Base-by-base conservation (phyloP, 2,888 invertebrate genomes). In the Mythimna vitellina region DNA sequence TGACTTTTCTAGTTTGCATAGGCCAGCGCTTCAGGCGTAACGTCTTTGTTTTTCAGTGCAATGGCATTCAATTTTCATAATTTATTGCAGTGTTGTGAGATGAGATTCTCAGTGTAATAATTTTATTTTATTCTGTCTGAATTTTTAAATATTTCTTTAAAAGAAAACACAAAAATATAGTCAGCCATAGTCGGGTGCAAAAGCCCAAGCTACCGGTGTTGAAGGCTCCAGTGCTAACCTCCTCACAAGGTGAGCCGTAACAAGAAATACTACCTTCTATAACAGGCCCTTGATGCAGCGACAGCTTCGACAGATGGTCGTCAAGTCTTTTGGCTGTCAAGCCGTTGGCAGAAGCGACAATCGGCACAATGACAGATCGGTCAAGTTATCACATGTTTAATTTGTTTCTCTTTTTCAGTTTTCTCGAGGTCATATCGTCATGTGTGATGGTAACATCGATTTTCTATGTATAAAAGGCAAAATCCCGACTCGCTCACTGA, bases 1-100 rank as follows among this genome's bases (percentile, higher is more conserved):
- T 83, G 68, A 78, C 73, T 86, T 82, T 76, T 65, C 70, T 76
- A 65, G 79, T 83, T 80, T 86, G 68, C 66, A 70, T 76, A 75
- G 65, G 58, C 76, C 60, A 66, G 58, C 14, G 83, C 74, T 65
- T 20, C 60, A 42, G 74, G 65, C 51, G 20, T 25, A 51, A 61
- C 14, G 35, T 49, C 53, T 74, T 65, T 65, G 66, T 69, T 70
- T 57, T 63, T 46, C 35, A 58, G 14, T 76, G 68, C 72, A 73
- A 67, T 46, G 35, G 63, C 60, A 54, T 76, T 81, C 66, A 35
- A 75, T 78, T 76, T 78, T 80, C 61, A 71, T 75, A 69, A 49
- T 73, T 78, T 73, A 49, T 75, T 64, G 25, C 53, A 32, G 42
- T 65, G 58, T 22, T 20, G 57, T n/a, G 5, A 32, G 35, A 57